Percentiles rank a stretch among this genome's conserved stretches.
phyloP scores from a whole-genome alignment of 2,797 vertebrate genomes.

The Sebastes taczanowskii region DNA sequence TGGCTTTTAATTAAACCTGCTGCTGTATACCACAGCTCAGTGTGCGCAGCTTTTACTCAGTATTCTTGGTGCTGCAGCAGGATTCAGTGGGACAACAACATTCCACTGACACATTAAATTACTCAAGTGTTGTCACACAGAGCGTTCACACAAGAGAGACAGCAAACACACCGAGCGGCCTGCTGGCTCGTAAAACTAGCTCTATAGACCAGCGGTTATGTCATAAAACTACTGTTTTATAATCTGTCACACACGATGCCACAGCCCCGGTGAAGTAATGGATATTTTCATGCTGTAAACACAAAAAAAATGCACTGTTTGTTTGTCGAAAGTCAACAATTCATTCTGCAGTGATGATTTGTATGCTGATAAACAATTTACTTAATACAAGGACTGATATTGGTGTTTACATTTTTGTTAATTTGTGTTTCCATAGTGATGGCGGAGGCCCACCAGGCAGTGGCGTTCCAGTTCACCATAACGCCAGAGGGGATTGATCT shows the following conservation, averaged over 20 bases:
- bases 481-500: conserved; percentile 85
- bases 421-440: conserved; percentile 63
- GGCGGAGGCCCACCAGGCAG: conserved; percentile 87
- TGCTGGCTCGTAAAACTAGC: background rate
- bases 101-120: conserved; percentile 52
- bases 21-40: background rate
- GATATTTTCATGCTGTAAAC: background rate
- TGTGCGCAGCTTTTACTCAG: background rate
- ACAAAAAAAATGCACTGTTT: background rate
- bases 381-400: background rate
- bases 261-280: background rate
- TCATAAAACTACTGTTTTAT: background rate
- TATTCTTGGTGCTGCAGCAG: conserved; percentile 1
- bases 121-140: conserved; percentile 11
- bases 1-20: background rate
- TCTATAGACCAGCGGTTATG: background rate
- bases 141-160: background rate
- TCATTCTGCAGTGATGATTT: too few relatives aligned
- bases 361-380: background rate
- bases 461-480: conserved; percentile 87
- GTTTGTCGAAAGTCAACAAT: background rate
- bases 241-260: background rate
- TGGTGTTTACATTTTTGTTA: background rate
- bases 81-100: conserved; percentile 29
- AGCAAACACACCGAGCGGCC: background rate